Percentiles rank a stretch among this genome's conserved stretches.
Evolutionary conservation across 2,113 vertebrate genomes (phyloP).

Genomic region (Chionis minor): DNA sequence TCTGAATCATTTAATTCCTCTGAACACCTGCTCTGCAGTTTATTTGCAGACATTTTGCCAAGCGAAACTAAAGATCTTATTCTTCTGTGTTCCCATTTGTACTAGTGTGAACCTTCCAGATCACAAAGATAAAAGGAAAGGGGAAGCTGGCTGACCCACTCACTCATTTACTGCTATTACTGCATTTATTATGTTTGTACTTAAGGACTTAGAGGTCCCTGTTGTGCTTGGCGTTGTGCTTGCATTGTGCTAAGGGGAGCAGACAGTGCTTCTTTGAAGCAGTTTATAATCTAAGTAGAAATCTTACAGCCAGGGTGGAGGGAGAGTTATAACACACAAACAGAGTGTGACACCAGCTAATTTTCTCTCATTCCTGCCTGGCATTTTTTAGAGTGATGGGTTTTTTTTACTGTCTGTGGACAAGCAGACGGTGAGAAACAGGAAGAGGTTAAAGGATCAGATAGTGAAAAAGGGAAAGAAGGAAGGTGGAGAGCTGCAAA

Average conservation of each 20-base stretch:
- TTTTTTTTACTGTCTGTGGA: not conserved
- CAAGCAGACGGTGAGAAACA: not conserved
- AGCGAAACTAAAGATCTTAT: not conserved
- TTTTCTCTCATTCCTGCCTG: not conserved
- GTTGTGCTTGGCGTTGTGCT: not conserved
- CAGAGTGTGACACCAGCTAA: not conserved
- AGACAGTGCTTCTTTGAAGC: not conserved
- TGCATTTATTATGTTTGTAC: not conserved
- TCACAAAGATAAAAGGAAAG: not conserved
- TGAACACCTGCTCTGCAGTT: conserved; percentile 32
- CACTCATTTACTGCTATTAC: not conserved
- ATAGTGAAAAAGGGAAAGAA: not conserved
- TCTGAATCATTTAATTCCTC: not conserved
- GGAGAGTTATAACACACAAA: not conserved
- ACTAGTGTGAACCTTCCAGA: not conserved
- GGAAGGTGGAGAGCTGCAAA: not conserved
- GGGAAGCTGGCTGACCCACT: not conserved
- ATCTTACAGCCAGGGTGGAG: not conserved
- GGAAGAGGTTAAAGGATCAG: not conserved
- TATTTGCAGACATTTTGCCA: not conserved
- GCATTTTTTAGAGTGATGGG: not conserved
- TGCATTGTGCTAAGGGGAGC: not conserved
- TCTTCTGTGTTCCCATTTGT: not conserved
- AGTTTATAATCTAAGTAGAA: not conserved
- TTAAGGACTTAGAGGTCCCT: not conserved